phyloP scores from a whole-genome alignment of 2,113 vertebrate species.

The Ciconia boyciana region DNA sequence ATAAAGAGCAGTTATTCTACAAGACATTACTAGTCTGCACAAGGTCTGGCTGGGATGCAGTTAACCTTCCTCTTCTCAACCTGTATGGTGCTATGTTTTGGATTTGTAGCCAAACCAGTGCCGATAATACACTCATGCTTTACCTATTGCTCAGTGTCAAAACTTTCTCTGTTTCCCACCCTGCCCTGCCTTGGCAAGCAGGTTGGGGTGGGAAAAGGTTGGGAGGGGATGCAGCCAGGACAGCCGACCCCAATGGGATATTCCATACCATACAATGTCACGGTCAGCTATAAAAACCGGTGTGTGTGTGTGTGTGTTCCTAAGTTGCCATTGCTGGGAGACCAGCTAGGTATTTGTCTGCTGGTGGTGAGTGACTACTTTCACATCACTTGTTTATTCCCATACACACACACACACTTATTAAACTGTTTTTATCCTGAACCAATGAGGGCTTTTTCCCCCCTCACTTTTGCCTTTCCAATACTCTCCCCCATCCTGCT shows the following conservation, averaged over 20 bases:
- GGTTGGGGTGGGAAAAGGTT: background rate
- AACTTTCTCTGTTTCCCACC: background rate
- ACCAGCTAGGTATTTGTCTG: background rate
- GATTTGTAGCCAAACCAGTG: background rate
- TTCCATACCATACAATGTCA: background rate
- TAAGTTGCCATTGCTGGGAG: background rate
- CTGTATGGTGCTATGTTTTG: background rate
- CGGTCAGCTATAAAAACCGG: background rate
- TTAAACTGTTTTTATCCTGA: background rate
- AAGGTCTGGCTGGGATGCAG: background rate
- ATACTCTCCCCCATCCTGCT: background rate
- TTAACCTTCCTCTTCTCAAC: background rate
- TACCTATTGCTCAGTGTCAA: background rate
- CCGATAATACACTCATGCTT: background rate
- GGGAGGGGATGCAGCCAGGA: background rate
- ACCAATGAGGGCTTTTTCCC: background rate
- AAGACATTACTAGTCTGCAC: background rate
- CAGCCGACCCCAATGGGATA: background rate
- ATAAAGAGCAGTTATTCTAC: background rate
- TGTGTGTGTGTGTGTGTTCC: background rate
- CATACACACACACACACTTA: no score
- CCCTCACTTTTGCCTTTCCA: background rate
- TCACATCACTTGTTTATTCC: background rate
- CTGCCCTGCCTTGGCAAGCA: background rate
- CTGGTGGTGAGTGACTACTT: background rate